phyloP scores from a whole-genome alignment of 2,888 invertebrate genomes.

The Napeogenes inachia region DNA sequence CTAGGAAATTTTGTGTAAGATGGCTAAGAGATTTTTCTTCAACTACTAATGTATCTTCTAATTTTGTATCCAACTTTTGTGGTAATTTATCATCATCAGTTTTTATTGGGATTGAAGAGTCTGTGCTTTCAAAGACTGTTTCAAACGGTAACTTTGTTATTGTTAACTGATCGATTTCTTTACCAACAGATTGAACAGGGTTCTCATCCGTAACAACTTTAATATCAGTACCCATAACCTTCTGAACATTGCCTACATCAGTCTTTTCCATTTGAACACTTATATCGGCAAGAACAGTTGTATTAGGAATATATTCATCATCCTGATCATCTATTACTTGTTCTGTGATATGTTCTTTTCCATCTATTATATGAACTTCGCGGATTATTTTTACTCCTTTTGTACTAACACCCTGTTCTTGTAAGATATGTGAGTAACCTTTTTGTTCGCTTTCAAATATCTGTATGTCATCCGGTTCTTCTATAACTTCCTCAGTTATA shows the following conservation, averaged over 20 bases:
- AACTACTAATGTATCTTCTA: neutral
- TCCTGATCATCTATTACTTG: constrained; percentile 80
- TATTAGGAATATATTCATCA: constrained; percentile 60
- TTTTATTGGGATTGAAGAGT: neutral
- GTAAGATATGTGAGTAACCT: constrained; percentile 18
- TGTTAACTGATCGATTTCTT: no score
- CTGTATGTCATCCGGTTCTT: constrained; percentile 50
- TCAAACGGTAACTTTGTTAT: no score
- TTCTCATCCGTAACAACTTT: neutral
- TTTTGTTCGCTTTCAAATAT: constrained; percentile 76
- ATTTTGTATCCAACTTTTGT: neutral
- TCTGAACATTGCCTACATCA: neutral
- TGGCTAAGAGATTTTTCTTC: neutral
- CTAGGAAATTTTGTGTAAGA: neutral
- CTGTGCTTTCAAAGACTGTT: no score
- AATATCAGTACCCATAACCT: neutral
- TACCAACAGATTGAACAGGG: neutral
- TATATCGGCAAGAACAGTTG: constrained; percentile 31
- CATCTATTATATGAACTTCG: constrained; percentile 13
- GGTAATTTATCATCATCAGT: neutral
- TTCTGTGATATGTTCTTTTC: constrained; percentile 59
- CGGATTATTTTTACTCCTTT: constrained; percentile 36
- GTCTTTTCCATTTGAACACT: neutral
- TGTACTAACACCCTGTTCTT: constrained; percentile 48
- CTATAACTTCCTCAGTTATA: constrained; percentile 81